Evolutionary conservation across 2,888 invertebrate species (phyloP).

Genomic region (Eucera pruinosa): DNA sequence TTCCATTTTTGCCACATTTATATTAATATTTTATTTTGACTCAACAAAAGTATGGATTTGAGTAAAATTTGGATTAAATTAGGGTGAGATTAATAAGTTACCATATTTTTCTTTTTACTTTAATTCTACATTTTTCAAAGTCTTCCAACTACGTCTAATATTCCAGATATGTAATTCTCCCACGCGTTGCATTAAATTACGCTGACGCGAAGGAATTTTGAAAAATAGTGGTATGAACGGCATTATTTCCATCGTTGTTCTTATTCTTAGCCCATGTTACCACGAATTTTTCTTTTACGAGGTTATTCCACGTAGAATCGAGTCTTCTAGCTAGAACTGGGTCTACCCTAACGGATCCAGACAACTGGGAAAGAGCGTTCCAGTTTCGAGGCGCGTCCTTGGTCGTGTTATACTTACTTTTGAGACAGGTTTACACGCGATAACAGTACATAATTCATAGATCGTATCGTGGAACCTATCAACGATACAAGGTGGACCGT

Average conservation of each 20-base stretch:
- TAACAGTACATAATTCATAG: conserved; percentile 59
- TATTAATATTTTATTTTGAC: no score
- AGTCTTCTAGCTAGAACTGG: conserved; percentile 46
- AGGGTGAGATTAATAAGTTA: no score
- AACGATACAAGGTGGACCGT: conserved; percentile 34
- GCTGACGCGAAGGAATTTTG: not conserved
- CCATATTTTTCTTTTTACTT: no score
- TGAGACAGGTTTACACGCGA: conserved; percentile 55
- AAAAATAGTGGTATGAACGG: not conserved
- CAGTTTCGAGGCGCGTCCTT: conserved; percentile 73
- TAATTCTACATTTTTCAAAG: not conserved
- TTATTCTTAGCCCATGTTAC: no score
- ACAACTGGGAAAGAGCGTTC: conserved; percentile 65
- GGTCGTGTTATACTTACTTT: conserved; percentile 72
- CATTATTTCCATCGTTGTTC: no score
- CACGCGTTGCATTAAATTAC: not conserved
- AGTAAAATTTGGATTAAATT: no score
- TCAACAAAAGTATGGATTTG: no score
- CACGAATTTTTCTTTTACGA: conserved; percentile 1
- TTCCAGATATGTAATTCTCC: not conserved
- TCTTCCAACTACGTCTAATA: no score
- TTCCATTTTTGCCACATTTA: no score
- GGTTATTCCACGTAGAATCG: conserved; percentile 19
- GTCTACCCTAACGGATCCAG: conserved; percentile 63
- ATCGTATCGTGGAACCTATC: conserved; percentile 50